Percentiles rank a stretch among this genome's conserved stretches.
phyloP scores from a whole-genome alignment of 2,113 vertebrate species.

The Callithrix jacchus region DNA sequence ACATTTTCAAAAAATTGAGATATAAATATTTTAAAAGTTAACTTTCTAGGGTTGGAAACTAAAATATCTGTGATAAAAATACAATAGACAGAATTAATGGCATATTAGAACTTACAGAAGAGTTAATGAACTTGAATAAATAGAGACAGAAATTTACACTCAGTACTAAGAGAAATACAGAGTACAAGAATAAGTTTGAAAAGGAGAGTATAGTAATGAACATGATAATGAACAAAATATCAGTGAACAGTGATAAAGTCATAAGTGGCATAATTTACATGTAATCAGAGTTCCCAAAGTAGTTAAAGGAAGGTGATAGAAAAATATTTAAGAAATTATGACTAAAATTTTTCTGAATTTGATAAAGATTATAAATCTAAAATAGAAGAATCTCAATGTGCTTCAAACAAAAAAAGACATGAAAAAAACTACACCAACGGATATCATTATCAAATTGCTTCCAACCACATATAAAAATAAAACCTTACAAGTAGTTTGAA shows the following conservation, averaged over 20 bases:
- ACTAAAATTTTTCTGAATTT: neutral
- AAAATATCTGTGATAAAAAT: slow-evolving; percentile 9
- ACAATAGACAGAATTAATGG: neutral
- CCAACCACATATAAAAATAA: neutral
- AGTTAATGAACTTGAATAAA: neutral
- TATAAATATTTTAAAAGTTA: neutral
- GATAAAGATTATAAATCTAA: neutral
- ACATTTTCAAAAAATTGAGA: neutral
- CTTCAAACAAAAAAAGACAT: neutral
- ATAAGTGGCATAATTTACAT: neutral
- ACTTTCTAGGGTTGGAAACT: neutral
- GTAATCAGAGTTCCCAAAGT: neutral
- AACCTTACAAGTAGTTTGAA: neutral
- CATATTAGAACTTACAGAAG: neutral
- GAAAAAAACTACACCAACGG: neutral
- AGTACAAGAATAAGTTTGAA: neutral
- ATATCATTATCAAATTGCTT: neutral
- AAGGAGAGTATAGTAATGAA: too few species aligned
- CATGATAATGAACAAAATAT: neutral
- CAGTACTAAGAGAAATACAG: neutral
- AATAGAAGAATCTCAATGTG: neutral
- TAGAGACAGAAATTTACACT: neutral
- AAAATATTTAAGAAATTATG: neutral
- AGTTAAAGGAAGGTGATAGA: neutral
- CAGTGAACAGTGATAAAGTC: neutral